These are phyloP conservation scores for Ptychobarbus kaznakovi DNA, from an alignment of 2,797 vertebrate genomes.

Conservation along the genomic window DNA sequence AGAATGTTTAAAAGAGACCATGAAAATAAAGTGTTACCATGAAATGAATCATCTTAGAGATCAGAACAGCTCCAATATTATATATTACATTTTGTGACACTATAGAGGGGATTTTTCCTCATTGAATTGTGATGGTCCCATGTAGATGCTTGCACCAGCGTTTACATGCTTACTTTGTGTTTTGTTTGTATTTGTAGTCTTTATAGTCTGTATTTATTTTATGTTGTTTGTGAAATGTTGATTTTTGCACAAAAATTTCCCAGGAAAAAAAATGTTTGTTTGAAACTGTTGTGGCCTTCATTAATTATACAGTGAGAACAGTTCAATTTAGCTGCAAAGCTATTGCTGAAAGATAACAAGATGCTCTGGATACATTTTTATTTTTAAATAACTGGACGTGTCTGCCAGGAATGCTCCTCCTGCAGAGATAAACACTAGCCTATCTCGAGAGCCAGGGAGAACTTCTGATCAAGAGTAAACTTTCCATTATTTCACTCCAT, in stretches of 20 bases:
- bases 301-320: neutral
- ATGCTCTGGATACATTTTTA: no score
- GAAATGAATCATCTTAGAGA: neutral
- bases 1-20: no score
- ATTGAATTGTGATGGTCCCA: neutral
- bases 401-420: slow-evolving; percentile 4
- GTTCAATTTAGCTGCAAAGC: neutral
- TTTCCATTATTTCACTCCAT: neutral
- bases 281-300: neutral
- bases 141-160: neutral
- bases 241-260: neutral
- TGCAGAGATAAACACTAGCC: neutral
- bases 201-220: neutral
- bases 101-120: no score
- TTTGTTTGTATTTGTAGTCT: neutral
- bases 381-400: neutral
- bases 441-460: neutral
- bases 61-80: neutral
- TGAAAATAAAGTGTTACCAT: no score
- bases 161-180: neutral
- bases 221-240: neutral
- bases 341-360: neutral
- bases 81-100: neutral
- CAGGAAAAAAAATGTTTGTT: neutral
- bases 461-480: neutral